phyloP scores from a whole-genome alignment of 2,888 invertebrate species.

The Dasypogon diadema region DNA sequence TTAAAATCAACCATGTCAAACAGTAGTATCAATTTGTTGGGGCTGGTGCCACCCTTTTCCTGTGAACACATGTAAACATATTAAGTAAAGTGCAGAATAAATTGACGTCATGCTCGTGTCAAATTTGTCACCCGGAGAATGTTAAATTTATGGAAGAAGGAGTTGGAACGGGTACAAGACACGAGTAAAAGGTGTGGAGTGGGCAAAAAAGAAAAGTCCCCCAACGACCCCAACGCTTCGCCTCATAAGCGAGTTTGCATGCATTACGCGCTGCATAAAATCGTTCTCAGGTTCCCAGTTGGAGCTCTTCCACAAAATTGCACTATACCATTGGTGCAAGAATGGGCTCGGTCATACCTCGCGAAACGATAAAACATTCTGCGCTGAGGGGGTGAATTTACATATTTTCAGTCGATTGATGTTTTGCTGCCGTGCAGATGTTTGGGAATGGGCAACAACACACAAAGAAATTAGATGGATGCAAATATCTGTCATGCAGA shows the following conservation, averaged over 20 bases:
- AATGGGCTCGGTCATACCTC: slow-evolving; percentile 16
- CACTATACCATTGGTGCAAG: not conserved
- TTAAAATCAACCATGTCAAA: slow-evolving; percentile 9
- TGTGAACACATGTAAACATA: slow-evolving; percentile 55
- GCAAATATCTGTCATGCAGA: not conserved
- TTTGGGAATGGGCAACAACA: not conserved
- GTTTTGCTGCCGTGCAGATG: slow-evolving; percentile 12
- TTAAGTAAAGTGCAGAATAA: slow-evolving; percentile 55
- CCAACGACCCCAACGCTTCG: too few species aligned
- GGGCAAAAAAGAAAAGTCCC: slow-evolving; percentile 42
- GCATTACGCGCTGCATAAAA: slow-evolving; percentile 48
- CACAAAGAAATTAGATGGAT: slow-evolving; percentile 20
- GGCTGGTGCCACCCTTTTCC: slow-evolving; percentile 20
- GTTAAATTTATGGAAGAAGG: slow-evolving; percentile 51
- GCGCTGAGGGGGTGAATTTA: slow-evolving; percentile 27
- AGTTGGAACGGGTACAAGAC: not conserved
- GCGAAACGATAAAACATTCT: slow-evolving; percentile 40
- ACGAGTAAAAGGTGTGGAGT: too few species aligned
- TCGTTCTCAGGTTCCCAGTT: not conserved
- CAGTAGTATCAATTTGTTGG: slow-evolving; percentile 32
- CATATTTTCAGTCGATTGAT: slow-evolving; percentile 47
- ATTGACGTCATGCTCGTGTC: slow-evolving; percentile 56
- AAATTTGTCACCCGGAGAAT: slow-evolving; percentile 55
- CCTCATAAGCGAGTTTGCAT: slow-evolving; percentile 54
- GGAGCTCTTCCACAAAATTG: not conserved